A percentile compares a stretch with the other conserved stretches of the same genome.
Evolutionary conservation across 2,113 vertebrate genomes (phyloP).

Genomic region (Coracopsis vasa): DNA sequence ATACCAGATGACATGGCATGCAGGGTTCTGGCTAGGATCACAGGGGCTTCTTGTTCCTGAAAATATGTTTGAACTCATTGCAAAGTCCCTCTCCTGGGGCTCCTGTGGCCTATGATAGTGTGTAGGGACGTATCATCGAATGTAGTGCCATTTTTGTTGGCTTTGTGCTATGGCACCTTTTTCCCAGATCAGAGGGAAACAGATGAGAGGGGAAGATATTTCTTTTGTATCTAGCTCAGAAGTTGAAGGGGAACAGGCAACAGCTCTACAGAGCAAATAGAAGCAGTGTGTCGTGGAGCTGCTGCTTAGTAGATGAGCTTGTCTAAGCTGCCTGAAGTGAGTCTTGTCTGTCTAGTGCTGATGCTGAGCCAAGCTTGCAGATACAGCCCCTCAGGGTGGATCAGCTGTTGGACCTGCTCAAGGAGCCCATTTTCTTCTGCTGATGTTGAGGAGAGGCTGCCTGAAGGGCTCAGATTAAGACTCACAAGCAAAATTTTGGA

Average conservation of each 20-base stretch:
- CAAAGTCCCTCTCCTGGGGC: not conserved
- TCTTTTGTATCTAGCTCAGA: not conserved
- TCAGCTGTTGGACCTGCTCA: not conserved
- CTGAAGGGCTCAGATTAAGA: not conserved
- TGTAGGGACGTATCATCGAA: rapidly evolving
- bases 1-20: rapidly evolving
- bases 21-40: not conserved
- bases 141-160: not conserved
- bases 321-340: not conserved
- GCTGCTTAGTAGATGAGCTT: not conserved
- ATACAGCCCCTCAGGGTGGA: not conserved
- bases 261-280: not conserved
- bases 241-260: not conserved
- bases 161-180: not conserved
- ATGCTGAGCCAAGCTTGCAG: not conserved
- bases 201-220: not conserved
- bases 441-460: not conserved
- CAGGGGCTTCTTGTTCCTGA: not conserved
- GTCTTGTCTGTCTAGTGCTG: not conserved
- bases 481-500: rapidly evolving
- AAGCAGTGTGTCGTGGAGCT: not conserved
- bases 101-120: not conserved
- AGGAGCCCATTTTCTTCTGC: not conserved
- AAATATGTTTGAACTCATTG: not conserved
- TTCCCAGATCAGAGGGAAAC: not conserved